These are phyloP conservation scores for Acanthoscelides obtectus DNA, from an alignment of 2,888 invertebrate species.

Conservation along the genomic window DNA sequence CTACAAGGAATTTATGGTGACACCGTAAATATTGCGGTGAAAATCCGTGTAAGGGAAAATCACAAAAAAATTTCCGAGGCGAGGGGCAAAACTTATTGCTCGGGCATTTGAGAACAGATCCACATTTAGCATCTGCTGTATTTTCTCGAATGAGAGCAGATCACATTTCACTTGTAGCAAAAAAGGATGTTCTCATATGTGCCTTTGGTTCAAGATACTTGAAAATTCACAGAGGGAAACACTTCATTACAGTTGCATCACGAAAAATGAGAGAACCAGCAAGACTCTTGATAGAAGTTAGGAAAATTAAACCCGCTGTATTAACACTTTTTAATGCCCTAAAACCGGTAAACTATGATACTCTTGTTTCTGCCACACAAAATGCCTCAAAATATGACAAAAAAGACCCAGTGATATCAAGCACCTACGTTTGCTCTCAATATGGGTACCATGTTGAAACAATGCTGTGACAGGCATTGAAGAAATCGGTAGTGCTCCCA, in stretches of 20 bases:
- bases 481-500: constrained; percentile 1
- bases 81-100: no score
- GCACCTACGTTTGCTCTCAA: constrained; percentile 12
- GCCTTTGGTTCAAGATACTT: constrained; percentile 15
- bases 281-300: constrained; percentile 12
- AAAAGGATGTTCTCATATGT: constrained; percentile 15
- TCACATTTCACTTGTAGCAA: constrained; percentile 12
- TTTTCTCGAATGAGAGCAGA: constrained; percentile 13
- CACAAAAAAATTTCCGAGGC: no score
- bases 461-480: constrained; percentile 24
- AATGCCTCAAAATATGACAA: constrained; percentile 22
- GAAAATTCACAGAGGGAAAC: constrained; percentile 13
- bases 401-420: constrained; percentile 21
- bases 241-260: constrained; percentile 15
- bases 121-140: constrained; percentile 8
- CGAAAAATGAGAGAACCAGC: constrained; percentile 21
- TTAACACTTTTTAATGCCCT: constrained; percentile 13
- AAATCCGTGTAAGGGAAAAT: neutral
- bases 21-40: neutral
- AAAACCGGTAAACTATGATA: constrained; percentile 12
- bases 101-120: no score
- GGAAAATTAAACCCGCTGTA: constrained; percentile 7
- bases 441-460: no score
- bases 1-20: neutral
- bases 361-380: constrained; percentile 11